phyloP scores from a whole-genome alignment of 1,140 invertebrate species.

The Saccostrea echinata region DNA sequence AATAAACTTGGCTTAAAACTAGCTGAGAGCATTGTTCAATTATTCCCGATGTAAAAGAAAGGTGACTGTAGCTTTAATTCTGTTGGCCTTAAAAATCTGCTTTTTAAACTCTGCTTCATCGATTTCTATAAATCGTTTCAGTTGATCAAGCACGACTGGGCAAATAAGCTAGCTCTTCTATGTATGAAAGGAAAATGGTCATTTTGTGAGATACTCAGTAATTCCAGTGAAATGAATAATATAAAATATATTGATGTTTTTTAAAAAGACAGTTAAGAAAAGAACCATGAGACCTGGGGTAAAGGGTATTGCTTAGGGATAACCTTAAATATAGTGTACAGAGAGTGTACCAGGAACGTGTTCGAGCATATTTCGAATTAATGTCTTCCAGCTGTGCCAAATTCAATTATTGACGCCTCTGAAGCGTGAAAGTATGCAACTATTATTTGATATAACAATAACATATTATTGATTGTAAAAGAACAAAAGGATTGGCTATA shows the following conservation, averaged over 20 bases:
- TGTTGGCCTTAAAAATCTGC: no score
- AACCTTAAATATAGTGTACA: neutral
- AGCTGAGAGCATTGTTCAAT: no score
- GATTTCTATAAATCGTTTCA: no score
- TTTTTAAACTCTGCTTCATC: no score
- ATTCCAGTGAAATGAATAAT: neutral
- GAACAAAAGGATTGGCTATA: slow-evolving; percentile 3
- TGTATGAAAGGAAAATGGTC: neutral
- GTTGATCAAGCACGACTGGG: no score
- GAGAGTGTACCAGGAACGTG: neutral
- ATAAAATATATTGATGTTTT: neutral
- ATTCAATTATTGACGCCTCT: slow-evolving; percentile 36
- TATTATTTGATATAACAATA: slow-evolving; percentile 31
- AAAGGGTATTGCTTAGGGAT: neutral
- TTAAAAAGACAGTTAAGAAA: neutral
- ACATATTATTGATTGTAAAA: slow-evolving; percentile 31
- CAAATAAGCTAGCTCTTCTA: no score
- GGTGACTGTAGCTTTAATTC: no score
- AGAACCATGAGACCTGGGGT: neutral
- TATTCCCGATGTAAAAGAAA: no score
- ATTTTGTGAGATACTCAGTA: neutral
- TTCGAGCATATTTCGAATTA: slow-evolving; percentile 26
- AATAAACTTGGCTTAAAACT: no score
- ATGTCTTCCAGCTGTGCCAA: slow-evolving; percentile 11
- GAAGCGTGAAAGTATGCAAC: slow-evolving; percentile 27